phyloP scores from a whole-genome alignment of 2,113 vertebrate species.

The Tenrec ecaudatus region DNA sequence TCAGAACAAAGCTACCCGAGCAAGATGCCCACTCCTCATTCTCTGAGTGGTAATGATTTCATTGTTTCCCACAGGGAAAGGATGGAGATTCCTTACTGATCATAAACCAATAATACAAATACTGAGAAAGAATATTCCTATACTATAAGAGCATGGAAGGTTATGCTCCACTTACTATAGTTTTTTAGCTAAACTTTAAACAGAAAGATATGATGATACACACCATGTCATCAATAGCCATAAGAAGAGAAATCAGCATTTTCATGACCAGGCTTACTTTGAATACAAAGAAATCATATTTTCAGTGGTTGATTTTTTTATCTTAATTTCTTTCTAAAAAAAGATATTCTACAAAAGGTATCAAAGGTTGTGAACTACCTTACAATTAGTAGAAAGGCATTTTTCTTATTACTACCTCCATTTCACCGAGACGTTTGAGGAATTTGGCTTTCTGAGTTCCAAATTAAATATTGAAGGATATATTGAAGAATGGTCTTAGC shows the following conservation, averaged over 20 bases:
- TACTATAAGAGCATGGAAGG: not conserved
- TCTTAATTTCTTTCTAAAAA: not conserved
- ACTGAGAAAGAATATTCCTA: not conserved
- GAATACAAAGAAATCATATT: not conserved
- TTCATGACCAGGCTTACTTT: not conserved
- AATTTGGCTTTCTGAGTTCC: not conserved
- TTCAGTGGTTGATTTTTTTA: not conserved
- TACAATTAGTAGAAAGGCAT: not conserved
- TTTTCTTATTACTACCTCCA: not conserved
- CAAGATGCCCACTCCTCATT: not conserved
- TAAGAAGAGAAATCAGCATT: not conserved
- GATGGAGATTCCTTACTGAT: not conserved
- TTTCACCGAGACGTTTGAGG: not conserved
- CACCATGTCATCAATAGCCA: not conserved
- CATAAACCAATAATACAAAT: not conserved
- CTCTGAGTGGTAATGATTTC: not conserved
- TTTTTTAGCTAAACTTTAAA: not conserved
- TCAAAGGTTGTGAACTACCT: not conserved
- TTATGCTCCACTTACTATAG: not conserved
- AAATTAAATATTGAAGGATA: conserved; percentile 47
- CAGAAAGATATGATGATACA: not conserved
- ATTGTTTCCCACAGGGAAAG: not conserved
- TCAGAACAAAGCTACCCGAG: not conserved
- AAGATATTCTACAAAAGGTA: not conserved
- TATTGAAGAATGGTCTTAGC: not conserved